These are phyloP conservation scores for Epizoanthus ramosus DNA, from an alignment of 92 coral and sea anemone genomes.

Conservation along the genomic window DNA sequence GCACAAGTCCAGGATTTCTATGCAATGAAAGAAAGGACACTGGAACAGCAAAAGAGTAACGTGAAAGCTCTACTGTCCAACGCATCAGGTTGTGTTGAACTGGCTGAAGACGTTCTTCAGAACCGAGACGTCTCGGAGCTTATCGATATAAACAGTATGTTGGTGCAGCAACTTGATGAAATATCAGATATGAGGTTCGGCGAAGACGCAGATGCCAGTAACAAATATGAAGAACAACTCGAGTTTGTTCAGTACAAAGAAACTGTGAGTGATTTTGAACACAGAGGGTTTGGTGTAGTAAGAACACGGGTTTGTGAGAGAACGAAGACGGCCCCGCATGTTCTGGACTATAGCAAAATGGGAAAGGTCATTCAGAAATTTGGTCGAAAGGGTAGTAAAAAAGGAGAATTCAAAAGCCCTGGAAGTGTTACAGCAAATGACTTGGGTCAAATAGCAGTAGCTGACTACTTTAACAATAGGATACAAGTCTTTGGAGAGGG, in stretches of 20 bases:
- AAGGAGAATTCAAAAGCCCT: constrained; percentile 82
- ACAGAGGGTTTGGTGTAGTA: constrained; percentile 62
- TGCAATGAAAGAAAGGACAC: constrained; percentile 56
- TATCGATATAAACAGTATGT: constrained; percentile 59
- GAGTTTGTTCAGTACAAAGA: constrained; percentile 50
- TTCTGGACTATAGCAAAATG: constrained; percentile 52
- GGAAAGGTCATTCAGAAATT: constrained; percentile 76
- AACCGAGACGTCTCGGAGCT: constrained; percentile 59
- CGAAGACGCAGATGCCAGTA: constrained; percentile 45
- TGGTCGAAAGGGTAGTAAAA: constrained; percentile 78
- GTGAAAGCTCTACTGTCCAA: constrained; percentile 51
- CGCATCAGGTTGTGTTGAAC: constrained; percentile 63
- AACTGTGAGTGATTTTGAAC: constrained; percentile 63
- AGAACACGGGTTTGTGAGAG: constrained; percentile 35
- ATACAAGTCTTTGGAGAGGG: constrained; percentile 75
- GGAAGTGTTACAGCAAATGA: constrained; percentile 78
- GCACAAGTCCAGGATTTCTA: constrained; percentile 63
- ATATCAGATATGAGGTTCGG: constrained; percentile 69
- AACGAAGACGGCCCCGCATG: not conserved
- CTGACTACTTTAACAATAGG: constrained; percentile 86
- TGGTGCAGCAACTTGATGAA: constrained; percentile 77
- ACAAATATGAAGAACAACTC: constrained; percentile 60
- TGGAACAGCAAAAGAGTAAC: constrained; percentile 67
- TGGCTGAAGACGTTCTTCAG: constrained; percentile 72
- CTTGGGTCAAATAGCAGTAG: constrained; percentile 75